Evolutionary conservation across 2,888 invertebrate species (phyloP), one percentile per base, ranked within the genome.

Genomic region (Hyposoter didymator): DNA sequence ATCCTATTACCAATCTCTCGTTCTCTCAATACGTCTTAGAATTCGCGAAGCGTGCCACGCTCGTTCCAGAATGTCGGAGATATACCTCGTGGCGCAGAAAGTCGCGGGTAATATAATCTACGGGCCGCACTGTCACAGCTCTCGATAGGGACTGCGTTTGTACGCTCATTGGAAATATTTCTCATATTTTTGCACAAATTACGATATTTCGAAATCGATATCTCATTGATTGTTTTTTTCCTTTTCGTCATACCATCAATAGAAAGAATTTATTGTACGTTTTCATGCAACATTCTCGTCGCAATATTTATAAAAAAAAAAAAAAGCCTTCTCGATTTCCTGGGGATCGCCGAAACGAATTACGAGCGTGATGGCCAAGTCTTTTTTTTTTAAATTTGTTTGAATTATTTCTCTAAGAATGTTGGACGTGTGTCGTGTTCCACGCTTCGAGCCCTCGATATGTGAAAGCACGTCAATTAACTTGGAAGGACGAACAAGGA

Each of bases 391-490:
- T 2, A 1, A 28, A 39, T 39, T 39, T 7, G 5, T 39, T 39
- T 39, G 12, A 59, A 59, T 59, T 4, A 22, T 59, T 28, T 59
- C 55, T 14, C 12, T 28, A 12, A 28, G 55, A 4, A 10, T 12
- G 4, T 12, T 14, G 10, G 55, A 59, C 12, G 22, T 28, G 55
- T 59, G 22, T 12, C 55, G 2, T 12, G n/a, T 19, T 12, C 28
- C 12, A 28, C 7, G 22, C 28, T 59, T 19, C 22, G 8, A 19
- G 55, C 55, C 22, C 55, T 59, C 55, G 22, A 22, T 59, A 59
- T 22, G 22, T 28, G 28, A 81, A 78, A 47, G 70, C 90, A 83
- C 86, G 89, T 89, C 89, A 90, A 90, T 90, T 90, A 90, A 90
- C 90, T 87, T 49, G 55, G 74, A 84, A 69, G 74, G 74, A 74